A percentile compares a stretch with the other conserved stretches of the same genome.
Conservation (phyloP, 2,888 invertebrate genomes). For the Drosophila limbata region DNA sequence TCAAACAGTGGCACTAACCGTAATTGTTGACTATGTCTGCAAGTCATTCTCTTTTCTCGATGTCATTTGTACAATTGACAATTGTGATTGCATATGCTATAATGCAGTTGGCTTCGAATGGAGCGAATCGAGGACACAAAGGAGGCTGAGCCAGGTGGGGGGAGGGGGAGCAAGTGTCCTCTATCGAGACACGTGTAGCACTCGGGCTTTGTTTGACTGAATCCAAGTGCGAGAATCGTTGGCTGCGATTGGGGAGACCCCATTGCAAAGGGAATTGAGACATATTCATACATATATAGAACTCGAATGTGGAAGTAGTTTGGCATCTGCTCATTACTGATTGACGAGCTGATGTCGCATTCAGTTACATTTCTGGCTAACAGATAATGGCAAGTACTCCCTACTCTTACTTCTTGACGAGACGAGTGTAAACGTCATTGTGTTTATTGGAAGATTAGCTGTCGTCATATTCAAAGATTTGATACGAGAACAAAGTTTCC, state of each 20-base stretch:
- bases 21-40: constrained; percentile 73
- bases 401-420: background rate
- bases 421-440: background rate
- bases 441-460: background rate
- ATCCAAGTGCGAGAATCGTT: constrained; percentile 31
- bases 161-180: background rate
- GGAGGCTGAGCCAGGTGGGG: background rate
- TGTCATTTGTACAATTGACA: constrained; percentile 77
- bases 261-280: constrained; percentile 22
- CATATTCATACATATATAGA: background rate
- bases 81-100: constrained; percentile 78
- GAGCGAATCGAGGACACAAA: background rate
- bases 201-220: constrained; percentile 38
- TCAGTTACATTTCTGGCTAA: constrained; percentile 9
- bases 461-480: background rate
- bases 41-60: constrained; percentile 43
- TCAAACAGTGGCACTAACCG: constrained; percentile 77
- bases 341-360: constrained; percentile 41
- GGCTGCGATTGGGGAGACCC: constrained; percentile 16
- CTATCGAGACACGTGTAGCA: constrained; percentile 35
- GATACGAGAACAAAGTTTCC: too few relatives aligned
- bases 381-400: constrained; percentile 19
- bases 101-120: constrained; percentile 57
- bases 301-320: constrained; percentile 5
- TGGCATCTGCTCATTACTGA: constrained; percentile 69